Evolutionary conservation across 2,113 vertebrate genomes (phyloP).

Genomic region (Tautogolabrus adspersus): DNA sequence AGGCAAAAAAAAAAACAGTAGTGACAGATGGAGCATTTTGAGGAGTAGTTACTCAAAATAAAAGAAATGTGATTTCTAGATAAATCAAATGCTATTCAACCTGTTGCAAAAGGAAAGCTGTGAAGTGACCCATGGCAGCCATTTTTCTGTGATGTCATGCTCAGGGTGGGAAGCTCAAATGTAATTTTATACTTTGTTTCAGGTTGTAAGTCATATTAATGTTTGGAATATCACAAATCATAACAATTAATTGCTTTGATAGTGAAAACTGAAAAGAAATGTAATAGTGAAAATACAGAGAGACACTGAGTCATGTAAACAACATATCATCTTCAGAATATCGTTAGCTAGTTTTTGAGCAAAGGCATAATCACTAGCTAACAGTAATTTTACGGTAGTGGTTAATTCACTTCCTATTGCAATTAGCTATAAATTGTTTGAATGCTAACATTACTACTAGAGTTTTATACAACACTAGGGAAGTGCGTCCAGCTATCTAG

Average conservation of each 20-base stretch:
- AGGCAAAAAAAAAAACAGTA: constrained; percentile 37
- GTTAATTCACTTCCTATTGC: too few relatives aligned
- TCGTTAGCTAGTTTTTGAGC: too few relatives aligned
- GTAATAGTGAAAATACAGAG: not conserved
- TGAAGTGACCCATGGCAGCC: not conserved
- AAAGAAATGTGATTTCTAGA: constrained; percentile 28
- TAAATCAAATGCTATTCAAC: constrained; percentile 37
- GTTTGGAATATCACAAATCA: not conserved
- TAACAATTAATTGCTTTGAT: too few relatives aligned
- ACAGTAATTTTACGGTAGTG: too few relatives aligned
- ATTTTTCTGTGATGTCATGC: not conserved
- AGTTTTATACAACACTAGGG: too few relatives aligned
- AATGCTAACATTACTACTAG: too few relatives aligned
- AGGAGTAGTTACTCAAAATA: constrained; percentile 42
- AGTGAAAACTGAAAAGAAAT: not conserved
- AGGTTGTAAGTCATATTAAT: not conserved
- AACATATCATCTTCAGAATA: too few relatives aligned
- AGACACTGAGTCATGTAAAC: too few relatives aligned
- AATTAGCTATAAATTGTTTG: too few relatives aligned
- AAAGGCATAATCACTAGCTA: too few relatives aligned
- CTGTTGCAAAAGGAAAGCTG: constrained; percentile 23
- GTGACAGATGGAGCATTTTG: constrained; percentile 34
- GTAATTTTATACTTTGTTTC: not conserved
- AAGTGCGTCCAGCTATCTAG: too few relatives aligned
- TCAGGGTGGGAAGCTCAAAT: not conserved